Evolutionary conservation across 2,888 invertebrate genomes (phyloP), one percentile per base, ranked within the genome.

Genomic region (Neocrepidodera transversa): DNA sequence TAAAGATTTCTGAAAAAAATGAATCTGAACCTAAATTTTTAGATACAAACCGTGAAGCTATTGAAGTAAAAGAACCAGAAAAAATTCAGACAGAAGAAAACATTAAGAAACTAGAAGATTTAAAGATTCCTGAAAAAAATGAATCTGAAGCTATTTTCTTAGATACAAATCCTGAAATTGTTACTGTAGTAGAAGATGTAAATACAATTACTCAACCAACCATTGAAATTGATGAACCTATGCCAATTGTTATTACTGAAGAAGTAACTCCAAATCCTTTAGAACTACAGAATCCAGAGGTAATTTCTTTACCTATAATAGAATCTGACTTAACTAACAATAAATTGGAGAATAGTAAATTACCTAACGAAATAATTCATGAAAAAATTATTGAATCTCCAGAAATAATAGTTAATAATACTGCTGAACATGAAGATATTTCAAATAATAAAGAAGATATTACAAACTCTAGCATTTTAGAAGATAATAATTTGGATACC

Each of bases 181-280:
- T 47, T 16, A 18, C 20, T 1, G 7, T 7, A 14, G 13, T n/a
- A 16, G n/a, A 40, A 26, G 26, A 16, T 57, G 32, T 13, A 28
- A 56, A 63, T 18, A 45, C 53, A 13, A 26, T 48, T 17, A 57
- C 59, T 28, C 49, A 42, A 40, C 11, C 53, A 10, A 52, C 30
- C 38, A 8, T 52, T 23, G 50, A 45, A n/a, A 35, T 48, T 30
- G 14, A 32, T n/a, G 36, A 40, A 40, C 20, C 10, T 28, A 5
- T 43, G 17, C 62, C 62, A 16, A 35, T 53, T 54, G 10, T 58
- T 20, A 18, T 26, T 36, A 10, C 20, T 1, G 63, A 64, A 28
- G 53, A 20, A 20, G 59, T 64, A 11, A 65, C 67, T 8, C 60
- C 53, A 52, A 59, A 66, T 48, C 66, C 66, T 8, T 8, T 62